Base-by-base conservation (phyloP, 2,797 vertebrate species). In the Semotilus atromaculatus region DNA sequence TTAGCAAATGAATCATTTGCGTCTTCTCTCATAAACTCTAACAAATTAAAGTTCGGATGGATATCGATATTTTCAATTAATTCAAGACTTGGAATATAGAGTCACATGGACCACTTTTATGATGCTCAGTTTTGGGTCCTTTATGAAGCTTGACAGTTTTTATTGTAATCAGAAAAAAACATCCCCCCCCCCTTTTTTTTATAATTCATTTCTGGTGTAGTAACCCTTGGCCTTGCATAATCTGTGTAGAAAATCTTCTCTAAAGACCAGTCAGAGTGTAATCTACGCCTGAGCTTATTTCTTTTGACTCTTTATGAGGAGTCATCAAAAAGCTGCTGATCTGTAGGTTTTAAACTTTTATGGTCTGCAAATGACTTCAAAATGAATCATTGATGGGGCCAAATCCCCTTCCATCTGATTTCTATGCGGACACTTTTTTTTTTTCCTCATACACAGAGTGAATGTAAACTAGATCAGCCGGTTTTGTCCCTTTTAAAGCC, bases 351-450 rank as follows among this genome's bases (percentile, higher is more conserved):
- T 40, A 45, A 72, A 62, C 53, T 16, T 82, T 43, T 8, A 62
- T 82, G 66, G 0, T 19, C 34, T 26, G 31, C 1, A 62, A 43
- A 78, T 58, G 34, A 55, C 66, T 29, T 34, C 9, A 38, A 26
- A 71, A 19, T 23, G 21, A 71, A 72, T 53, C 31, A 38, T 19
- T 68, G 48, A 26, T 55, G 31, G 53, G 71, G 34, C 19, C 51
- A 72, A 23, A 72, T 81, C n/a, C 38, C 18, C 68, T 72, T 60
- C 26, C 18, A 34, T 60, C 68, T 72, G n/a, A 82, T 43, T 31
- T 34, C 48, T 81, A 26, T 60, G 43, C 2, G 34, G 31, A 31
- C 31, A 31, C 31, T 31, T 66, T n/a, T 34, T 10, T 26, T 26
- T 26, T 23, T 5, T 58, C 11, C 23, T 40, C 36, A 55, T 21